Base-by-base conservation (phyloP, 2,113 vertebrate species). In the Pitta sordida region DNA sequence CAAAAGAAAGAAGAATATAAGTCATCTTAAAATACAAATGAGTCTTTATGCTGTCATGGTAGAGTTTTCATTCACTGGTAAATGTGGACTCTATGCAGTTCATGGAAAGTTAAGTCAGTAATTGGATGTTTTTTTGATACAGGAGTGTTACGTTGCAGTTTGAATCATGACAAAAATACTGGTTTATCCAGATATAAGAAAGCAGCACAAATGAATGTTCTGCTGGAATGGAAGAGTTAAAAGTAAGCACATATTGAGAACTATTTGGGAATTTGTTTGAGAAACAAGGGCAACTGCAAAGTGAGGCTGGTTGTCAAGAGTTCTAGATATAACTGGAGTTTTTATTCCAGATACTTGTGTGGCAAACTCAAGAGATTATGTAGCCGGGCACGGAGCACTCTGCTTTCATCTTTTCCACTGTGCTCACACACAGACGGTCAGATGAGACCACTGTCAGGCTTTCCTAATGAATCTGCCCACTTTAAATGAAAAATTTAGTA, bases 401-500 rank as follows among this genome's bases (percentile, higher is more conserved):
- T 82, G 46, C 69, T 92, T 48, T 83, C 77, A 60, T 68, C 43
- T 84, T 53, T 94, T 74, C 55, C 21, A 8, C 49, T 73, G 1
- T 37, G 37, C 52, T 93, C 34, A 58, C 46, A 34, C 32, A 39
- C 13, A 9, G 62, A 30, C 75, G 91, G 83, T 89, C 82, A 88
- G 75, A 74, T 80, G 73, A 95, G 82, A 75, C 73, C 52, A 39
- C 64, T 93, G 37, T 63, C 59, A 91, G 79, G 60, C 80, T 87
- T 86, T 93, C 68, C 44, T 75, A 93, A 87, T 91, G 67, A 95
- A 74, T 90, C 71, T 68, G 29, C 59, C 63, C 52, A 32, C 75
- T 91, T 88, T 10, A 80, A 92, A 94, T 95, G 92, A 95, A 96
- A 95, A 96, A 96, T 96, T 85, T 83, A 94, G 67, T 58, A 58